Evolutionary conservation across 2,888 invertebrate genomes (phyloP), one percentile per base, ranked within the genome.

Genomic region (Camptogramma bilineatum): DNA sequence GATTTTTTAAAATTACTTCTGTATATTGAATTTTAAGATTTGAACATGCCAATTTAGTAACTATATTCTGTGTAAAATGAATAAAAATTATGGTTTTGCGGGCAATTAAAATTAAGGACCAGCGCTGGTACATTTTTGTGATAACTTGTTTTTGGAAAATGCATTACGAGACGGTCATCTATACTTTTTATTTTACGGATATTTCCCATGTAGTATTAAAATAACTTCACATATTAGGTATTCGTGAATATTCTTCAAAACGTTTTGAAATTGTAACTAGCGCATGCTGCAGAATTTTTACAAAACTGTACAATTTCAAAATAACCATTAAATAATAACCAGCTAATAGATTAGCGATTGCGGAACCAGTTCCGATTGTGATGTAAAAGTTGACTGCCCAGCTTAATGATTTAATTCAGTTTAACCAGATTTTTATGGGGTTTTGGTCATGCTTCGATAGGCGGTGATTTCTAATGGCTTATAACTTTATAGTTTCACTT

Each of bases 401-500:
- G 48, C 58, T 65, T 61, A 56, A 52, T 60, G 34, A 60, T 53
- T 28, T 57, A 19, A 50, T 56, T 47, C 39, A 52, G 56, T 48
- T 50, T 56, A 53, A 56, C 59, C 18, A 55, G 60, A 59, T 54
- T 56, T 62, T 57, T 53, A 61, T 46, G 64, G 56, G 47, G n/a
- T 54, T 62, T 58, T 48, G 31, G 61, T 52, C 60, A 60, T 60
- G 64, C 52, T 53, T 50, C 50, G 18, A 51, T 21, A 39, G 52
- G 21, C 66, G 64, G 67, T 66, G 65, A 47, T 57, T 68, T 66
- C 52, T 56, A 65, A 66, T 74, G n/a, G 53, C 4, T 44, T 34
- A 31, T 51, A 44, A n/a, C n/a, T n/a, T n/a, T n/a, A n/a, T 44
- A 57, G 56, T 64, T 64, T 57, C 44, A 44, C 64, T 52, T 39